Base-by-base conservation (phyloP, 2,888 invertebrate species). In the Erebia epiphron region DNA sequence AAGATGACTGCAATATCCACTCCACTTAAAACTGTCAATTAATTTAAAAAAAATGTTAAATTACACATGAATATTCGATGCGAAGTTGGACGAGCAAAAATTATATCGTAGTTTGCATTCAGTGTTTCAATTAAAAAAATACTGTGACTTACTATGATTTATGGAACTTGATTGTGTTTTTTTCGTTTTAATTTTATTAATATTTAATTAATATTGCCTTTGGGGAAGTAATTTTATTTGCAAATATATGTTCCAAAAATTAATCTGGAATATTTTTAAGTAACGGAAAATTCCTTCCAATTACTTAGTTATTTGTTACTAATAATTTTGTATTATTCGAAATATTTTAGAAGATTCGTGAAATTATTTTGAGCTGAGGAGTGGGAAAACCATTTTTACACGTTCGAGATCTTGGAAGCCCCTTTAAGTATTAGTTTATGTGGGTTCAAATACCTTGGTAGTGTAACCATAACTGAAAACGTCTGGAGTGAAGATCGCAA, bases 11-110 rank as follows among this genome's bases (percentile, higher is more conserved):
- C 11, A 46, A 13, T 46, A 43, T 43, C 18, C 43, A 43, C 61
- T 61, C 43, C 61, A 43, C 61, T 46, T 61, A 11, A 49, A 43
- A 61, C 21, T 60, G 52, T 58, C 52, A 61, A 70, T 70, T 66
- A 69, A 60, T 64, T 63, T 43, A 14, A 63, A 56, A 58, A 65
- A 68, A n/a, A 35, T 58, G 11, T 64, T n/a, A n/a, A n/a, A n/a
- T n/a, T n/a, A n/a, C n/a, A n/a, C n/a, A n/a, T n/a, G n/a, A n/a
- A n/a, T n/a, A n/a, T n/a, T n/a, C n/a, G n/a, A n/a, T n/a, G n/a
- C n/a, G n/a, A n/a, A n/a, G n/a, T n/a, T n/a, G n/a, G n/a, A 69
- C 64, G 63, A 64, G 58, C 58, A 8, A 46, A 62, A 62, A 14
- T 41, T 41, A 62, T 62, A 26, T 62, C 14, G 26, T 14, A 21